Percentiles rank a stretch among this genome's conserved stretches.
These are phyloP conservation scores for Apotomis turbidana DNA, from an alignment of 2,888 invertebrate species.

Conservation along the genomic window DNA sequence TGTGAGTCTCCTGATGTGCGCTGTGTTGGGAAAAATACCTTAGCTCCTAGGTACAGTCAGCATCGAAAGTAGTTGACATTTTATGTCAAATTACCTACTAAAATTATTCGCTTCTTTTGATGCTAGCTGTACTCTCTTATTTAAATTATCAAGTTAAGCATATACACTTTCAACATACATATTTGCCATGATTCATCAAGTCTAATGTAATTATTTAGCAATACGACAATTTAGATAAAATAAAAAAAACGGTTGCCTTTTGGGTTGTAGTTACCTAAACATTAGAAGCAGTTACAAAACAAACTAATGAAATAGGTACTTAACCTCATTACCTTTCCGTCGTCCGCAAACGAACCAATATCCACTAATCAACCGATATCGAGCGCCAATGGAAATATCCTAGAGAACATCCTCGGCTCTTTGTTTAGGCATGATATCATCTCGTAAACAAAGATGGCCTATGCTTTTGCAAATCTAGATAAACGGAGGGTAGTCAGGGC, in stretches of 20 bases:
- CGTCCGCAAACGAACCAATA: conserved; percentile 15
- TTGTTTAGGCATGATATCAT: conserved; percentile 41
- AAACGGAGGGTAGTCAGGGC: conserved; percentile 44
- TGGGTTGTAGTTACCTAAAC: not conserved
- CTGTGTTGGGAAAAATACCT: no score
- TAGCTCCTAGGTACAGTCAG: no score
- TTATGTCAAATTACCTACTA: no score
- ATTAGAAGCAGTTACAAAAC: not conserved
- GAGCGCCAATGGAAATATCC: conserved; percentile 32
- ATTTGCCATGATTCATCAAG: not conserved
- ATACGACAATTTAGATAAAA: not conserved
- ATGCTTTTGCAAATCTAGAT: conserved; percentile 40
- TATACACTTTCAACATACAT: no score
- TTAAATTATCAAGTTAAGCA: no score
- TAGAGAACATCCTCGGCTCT: conserved; percentile 29
- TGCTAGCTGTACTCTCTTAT: no score
- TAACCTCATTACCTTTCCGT: not conserved
- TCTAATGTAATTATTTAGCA: not conserved
- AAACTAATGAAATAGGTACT: not conserved
- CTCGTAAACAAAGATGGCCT: conserved; percentile 37
- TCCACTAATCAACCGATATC: conserved; percentile 14
- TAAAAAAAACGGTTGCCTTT: not conserved
- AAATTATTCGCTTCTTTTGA: no score
- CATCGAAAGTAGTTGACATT: no score
- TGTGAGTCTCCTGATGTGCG: no score